Evolutionary conservation across 2,888 invertebrate species (phyloP).

Genomic region (Leucophenga maculata): DNA sequence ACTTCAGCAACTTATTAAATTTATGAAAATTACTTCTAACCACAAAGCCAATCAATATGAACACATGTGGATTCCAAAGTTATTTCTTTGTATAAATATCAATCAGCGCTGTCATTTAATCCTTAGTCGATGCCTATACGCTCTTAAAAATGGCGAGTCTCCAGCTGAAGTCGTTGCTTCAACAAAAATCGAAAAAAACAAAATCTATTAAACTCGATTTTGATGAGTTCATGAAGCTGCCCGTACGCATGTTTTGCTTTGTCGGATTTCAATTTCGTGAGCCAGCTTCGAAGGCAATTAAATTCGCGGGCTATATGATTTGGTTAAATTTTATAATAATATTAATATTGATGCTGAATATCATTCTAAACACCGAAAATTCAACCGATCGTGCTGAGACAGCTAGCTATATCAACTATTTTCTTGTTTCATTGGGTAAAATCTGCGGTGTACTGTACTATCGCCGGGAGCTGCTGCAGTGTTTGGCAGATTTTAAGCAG

Average conservation of each 20-base stretch:
- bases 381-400: slow-evolving; percentile 1
- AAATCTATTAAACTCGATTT: slow-evolving; percentile 11
- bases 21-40: background rate
- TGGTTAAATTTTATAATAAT: background rate
- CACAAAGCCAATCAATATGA: too few species aligned
- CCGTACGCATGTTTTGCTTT: slow-evolving; percentile 23
- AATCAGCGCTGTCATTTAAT: too few species aligned
- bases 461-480: slow-evolving; percentile 19
- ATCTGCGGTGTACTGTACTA: slow-evolving; percentile 32
- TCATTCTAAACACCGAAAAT: background rate
- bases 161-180: too few species aligned
- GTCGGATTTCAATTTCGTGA: slow-evolving; percentile 20
- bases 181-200: too few species aligned
- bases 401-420: slow-evolving; percentile 35
- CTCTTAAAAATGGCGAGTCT: too few species aligned
- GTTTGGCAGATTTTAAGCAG: background rate
- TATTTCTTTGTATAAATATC: too few species aligned
- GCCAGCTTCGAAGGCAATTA: background rate
- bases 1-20: too few species aligned
- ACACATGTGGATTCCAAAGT: too few species aligned
- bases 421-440: slow-evolving; percentile 33
- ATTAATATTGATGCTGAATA: background rate
- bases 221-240: slow-evolving; percentile 9
- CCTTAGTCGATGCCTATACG: too few species aligned
- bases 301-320: too few species aligned